A percentile compares a stretch with the other conserved stretches of the same genome.
phyloP scores from a whole-genome alignment of 2,113 vertebrate genomes.

The Anser brachyrhynchus region DNA sequence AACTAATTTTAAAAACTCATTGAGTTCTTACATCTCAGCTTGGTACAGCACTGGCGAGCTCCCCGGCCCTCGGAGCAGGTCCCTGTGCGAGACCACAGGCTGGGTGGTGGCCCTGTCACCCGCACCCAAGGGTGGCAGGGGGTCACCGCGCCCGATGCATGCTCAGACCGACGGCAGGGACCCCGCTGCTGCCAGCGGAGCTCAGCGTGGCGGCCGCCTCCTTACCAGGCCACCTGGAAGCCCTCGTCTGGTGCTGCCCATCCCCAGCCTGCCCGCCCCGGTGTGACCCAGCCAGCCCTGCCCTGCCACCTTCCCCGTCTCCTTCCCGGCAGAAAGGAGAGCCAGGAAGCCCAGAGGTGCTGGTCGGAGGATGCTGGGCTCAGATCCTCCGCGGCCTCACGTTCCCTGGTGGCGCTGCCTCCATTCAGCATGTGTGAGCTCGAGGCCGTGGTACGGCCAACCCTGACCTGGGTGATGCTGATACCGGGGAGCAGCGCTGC shows the following conservation, averaged over 20 bases:
- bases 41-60: neutral
- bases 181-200: rapidly evolving
- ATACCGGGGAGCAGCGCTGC: neutral
- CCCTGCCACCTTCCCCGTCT: neutral
- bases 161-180: rapidly evolving
- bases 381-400: rapidly evolving
- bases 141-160: rapidly evolving
- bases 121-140: neutral
- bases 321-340: neutral
- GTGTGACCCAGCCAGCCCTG: neutral
- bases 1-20: conserved; percentile 48
- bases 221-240: neutral
- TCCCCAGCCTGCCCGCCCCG: neutral
- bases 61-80: neutral
- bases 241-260: rapidly evolving
- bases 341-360: neutral
- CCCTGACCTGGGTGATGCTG: rapidly evolving
- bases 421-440: rapidly evolving
- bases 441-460: neutral
- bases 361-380: neutral
- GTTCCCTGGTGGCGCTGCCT: neutral
- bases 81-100: neutral
- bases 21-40: conserved; percentile 42
- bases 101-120: neutral
- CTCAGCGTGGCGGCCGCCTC: rapidly evolving